Base-by-base conservation (phyloP, 1,140 invertebrate genomes). In the Zelostemma sp. region DNA sequence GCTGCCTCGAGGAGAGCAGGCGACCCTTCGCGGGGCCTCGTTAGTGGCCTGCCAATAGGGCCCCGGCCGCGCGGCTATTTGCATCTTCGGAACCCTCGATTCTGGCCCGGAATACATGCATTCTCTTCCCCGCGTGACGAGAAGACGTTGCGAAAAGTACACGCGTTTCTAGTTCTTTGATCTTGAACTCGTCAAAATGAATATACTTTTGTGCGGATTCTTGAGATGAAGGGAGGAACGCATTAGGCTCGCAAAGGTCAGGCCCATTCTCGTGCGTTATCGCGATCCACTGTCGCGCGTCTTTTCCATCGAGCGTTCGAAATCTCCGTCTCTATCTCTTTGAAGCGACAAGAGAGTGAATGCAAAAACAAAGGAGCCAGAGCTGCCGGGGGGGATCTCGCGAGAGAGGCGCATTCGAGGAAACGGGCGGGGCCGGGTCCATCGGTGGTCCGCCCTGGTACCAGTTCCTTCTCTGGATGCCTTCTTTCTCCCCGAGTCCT, bases 41-140 rank as follows among this genome's bases (percentile, higher is more conserved):
- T 82, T 84, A 84, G 80, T 66, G 73, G 72, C 41, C 76, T 78
- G 76, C 81, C 81, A 80, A 81, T 81, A 74, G 77, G 54, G 40
- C 64, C 64, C 72, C 74, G 75, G 76, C 61, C 68, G 21, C 25
- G 65, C 69, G 60, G 60, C 73, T 73, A 81, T 82, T 83, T 81
- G 76, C 82, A 81, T 84, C 68, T 56, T 12, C 43, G 2, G 17
- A 15, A 41, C 14, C n/a, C n/a, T 15, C 5, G n/a, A 1, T 6
- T 1, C 40, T 12, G 14, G n/a, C 15, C 40, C 40, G 9, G 11
- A 38, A 38, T 12, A 38, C 9, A 38, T 11, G n/a, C n/a, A n/a
- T n/a, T n/a, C n/a, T n/a, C n/a, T n/a, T n/a, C n/a, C n/a, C n/a
- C n/a, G n/a, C n/a, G n/a, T n/a, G n/a, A n/a, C n/a, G n/a, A n/a